Percentiles rank a stretch among this genome's conserved stretches.
These are phyloP conservation scores for Spongilla lacustris DNA, from an alignment of 37 sponge, comb jelly and placozoan species.

Conservation along the genomic window DNA sequence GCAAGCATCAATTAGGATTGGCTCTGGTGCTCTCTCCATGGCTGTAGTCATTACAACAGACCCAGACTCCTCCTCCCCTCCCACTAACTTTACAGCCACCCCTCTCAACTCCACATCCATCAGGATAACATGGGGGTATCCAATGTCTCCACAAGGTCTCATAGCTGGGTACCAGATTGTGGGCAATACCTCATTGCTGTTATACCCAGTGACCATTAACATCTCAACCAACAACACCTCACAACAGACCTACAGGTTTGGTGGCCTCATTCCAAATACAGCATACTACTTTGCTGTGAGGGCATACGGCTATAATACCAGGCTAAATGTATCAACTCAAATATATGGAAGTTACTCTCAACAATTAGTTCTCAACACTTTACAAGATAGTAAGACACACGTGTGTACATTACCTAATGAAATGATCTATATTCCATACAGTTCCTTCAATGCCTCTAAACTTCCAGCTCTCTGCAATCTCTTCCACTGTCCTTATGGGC, in stretches of 20 bases:
- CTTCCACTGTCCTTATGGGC: conserved; percentile 4
- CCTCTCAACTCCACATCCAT: background rate
- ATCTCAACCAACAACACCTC: conserved; percentile 20
- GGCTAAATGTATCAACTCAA: background rate
- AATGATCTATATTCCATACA: background rate
- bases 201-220: background rate
- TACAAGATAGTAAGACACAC: background rate
- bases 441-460: conserved; percentile 36
- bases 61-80: background rate
- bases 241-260: conserved; percentile 10
- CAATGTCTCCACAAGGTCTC: conserved; percentile 24
- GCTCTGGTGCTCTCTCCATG: conserved; percentile 17
- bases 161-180: conserved; percentile 56
- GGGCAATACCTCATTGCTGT: background rate
- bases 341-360: background rate
- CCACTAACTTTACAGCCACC: background rate
- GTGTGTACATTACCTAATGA: no score
- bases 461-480: background rate
- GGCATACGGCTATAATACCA: conserved; percentile 27
- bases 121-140: conserved; percentile 47
- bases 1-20: conserved; percentile 48
- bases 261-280: conserved; percentile 25
- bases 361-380: background rate
- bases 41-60: background rate
- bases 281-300: conserved; percentile 23